Evolutionary conservation across 2,888 invertebrate species (phyloP).

Genomic region (Bellardia bayeri): DNA sequence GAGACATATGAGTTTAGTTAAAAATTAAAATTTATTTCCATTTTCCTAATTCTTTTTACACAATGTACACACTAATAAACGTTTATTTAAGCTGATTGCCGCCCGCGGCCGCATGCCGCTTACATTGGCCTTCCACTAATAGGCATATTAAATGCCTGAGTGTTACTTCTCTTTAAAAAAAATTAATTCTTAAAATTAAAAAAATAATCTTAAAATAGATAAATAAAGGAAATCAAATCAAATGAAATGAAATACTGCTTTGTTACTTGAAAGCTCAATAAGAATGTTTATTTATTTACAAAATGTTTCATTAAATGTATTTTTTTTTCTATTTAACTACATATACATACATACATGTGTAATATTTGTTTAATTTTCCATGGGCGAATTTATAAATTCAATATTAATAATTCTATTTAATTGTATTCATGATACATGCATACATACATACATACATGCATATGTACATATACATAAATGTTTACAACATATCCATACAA

Average conservation of each 20-base stretch:
- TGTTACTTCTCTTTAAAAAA: no score
- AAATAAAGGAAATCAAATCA: no score
- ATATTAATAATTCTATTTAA: slow-evolving; percentile 35
- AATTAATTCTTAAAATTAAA: no score
- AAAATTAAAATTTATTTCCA: no score
- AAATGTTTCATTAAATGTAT: slow-evolving; percentile 54
- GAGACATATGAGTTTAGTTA: no score
- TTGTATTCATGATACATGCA: neutral
- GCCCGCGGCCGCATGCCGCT: no score
- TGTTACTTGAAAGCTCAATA: slow-evolving; percentile 63
- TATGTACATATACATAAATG: slow-evolving; percentile 1
- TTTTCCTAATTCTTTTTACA: no score
- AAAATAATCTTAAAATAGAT: no score
- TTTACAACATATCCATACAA: slow-evolving; percentile 22
- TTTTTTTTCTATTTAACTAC: slow-evolving; percentile 2
- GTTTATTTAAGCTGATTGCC: no score
- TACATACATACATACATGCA: neutral
- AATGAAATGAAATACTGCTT: neutral
- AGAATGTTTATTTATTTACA: slow-evolving; percentile 72
- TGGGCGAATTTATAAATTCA: slow-evolving; percentile 15
- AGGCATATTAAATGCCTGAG: no score
- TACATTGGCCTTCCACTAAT: no score
- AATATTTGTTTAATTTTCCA: neutral
- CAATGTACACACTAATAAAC: no score
- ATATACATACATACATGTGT: neutral